Base-by-base conservation (phyloP, 2,113 vertebrate genomes). In the Corythoichthys haematopterus region DNA sequence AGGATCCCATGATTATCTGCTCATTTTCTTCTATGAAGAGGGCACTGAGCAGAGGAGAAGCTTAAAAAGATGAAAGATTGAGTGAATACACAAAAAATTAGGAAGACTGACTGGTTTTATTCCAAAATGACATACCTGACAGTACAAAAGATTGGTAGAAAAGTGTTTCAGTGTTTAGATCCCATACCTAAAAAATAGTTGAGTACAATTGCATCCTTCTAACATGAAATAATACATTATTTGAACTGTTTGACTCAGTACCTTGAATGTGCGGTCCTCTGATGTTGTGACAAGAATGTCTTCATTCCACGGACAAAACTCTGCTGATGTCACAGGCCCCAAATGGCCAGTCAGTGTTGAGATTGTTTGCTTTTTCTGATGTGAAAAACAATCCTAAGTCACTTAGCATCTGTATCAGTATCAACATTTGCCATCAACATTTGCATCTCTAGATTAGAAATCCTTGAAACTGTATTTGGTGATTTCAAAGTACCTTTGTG, bases 191-290 rank as follows among this genome's bases (percentile, higher is more conserved):
- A 3, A 35, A 46, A 37, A 53, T 83, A 37, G 9, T 11, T 2
- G 37, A 9, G 14, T 50, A 15, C 38, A 62, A 33, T 51, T 65
- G 9, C n/a, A 14, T 10, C 35, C 4, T 4, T 15, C 1, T 51
- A 61, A 67, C 53, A 9, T 56, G 3, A 33, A 14, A 15, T 35
- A 55, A 56, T 57, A 16, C 4, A 55, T 72, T 2, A 52, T 64
- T 66, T 50, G 11, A 11, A 52, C 50, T 70, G 14, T 46, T 43
- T 40, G 55, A 59, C 4, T 65, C 1, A 59, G 14, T 71, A 87
- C 79, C 90, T 88, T 90, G 86, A 95, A 95, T 85, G 93, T 94
- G 73, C 94, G 90, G 79, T 97, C 96, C 79, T 96, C 93, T 75
- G 95, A 97, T 16, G 91, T 88, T 0, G 94, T 95, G 79, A 96